Base-by-base conservation (phyloP, 2,888 invertebrate genomes). In the Panopea generosa region DNA sequence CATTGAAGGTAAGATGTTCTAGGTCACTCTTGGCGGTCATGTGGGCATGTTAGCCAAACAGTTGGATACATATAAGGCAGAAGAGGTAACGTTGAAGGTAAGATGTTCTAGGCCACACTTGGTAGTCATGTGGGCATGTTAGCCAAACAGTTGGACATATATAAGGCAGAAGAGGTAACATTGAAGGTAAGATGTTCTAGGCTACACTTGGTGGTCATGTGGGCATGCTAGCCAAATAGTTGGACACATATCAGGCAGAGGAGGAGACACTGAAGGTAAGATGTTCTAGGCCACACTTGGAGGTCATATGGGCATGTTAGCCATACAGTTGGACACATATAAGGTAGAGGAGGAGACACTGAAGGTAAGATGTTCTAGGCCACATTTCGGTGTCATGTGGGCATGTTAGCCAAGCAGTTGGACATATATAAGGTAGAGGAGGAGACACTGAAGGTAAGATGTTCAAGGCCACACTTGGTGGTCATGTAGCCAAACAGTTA, bases 361-460 rank as follows among this genome's bases (percentile, higher is more conserved):
- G 83, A 86, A 86, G 85, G 90, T 90, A 61, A n/a, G 53, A 27
- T 68, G 68, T 69, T 72, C 68, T 84, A 84, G 20, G 77, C 72
- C 16, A 86, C 84, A 55, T 67, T 91, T 94, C 95, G 94, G 43
- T 95, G 95, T 88, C 91, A 96, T 66, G 94, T 94, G 77, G 93
- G 93, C 27, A 94, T 96, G 79, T 96, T 96, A 95, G 93, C 93
- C 2, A 91, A 94, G 55, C 94, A 95, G 68, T 92, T 95, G 53
- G 92, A 93, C 22, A 93, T 94, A 2, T 96, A 96, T 88, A 94
- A n/a, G 16, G 93, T 93, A 20, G 96, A 96, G 91, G 96, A 96
- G 89, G 93, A 93, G 24, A 94, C 94, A 56, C 93, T 94, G 83
- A 86, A 86, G 85, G 90, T 90, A 60, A n/a, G 53, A 27, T 68